Percentiles rank a stretch among this genome's conserved stretches.
Conservation (phyloP, 2,888 invertebrate species). For the Pachliopta kotzebuea region DNA sequence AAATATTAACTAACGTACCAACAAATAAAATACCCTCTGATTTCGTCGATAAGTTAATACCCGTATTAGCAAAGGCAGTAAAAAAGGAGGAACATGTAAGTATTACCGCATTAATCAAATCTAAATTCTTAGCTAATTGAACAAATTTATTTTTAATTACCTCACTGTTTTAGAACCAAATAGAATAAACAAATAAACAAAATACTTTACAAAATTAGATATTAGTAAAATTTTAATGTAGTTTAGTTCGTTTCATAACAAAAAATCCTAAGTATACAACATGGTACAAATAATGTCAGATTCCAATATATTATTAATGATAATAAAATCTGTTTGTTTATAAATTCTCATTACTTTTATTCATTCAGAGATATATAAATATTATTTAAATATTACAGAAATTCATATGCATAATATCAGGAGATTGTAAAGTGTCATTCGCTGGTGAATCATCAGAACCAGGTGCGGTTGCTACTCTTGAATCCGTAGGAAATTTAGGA, state of each 20-base stretch:
- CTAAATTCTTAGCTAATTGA: not conserved
- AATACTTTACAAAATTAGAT: too few species aligned
- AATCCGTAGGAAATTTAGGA: slow-evolving; percentile 40
- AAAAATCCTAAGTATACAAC: too few species aligned
- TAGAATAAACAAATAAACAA: too few species aligned
- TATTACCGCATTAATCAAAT: slow-evolving; percentile 15
- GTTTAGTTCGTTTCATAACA: too few species aligned
- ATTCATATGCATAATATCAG: slow-evolving; percentile 34
- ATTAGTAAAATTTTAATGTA: too few species aligned
- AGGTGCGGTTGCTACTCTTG: slow-evolving; percentile 34
- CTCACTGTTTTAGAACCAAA: too few species aligned
- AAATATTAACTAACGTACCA: slow-evolving; percentile 56
- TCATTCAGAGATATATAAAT: too few species aligned
- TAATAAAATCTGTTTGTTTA: too few species aligned
- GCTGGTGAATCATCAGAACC: slow-evolving; percentile 34
- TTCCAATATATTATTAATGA: too few species aligned
- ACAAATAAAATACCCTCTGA: slow-evolving; percentile 50
- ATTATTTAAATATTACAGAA: slow-evolving; percentile 33
- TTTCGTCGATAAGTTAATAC: slow-evolving; percentile 53
- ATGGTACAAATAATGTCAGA: too few species aligned
- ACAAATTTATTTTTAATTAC: too few species aligned
- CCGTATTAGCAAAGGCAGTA: slow-evolving; percentile 44
- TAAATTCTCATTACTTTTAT: too few species aligned
- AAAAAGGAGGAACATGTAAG: slow-evolving; percentile 48
- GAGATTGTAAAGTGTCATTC: slow-evolving; percentile 35